Base-by-base conservation (phyloP, 1,140 invertebrate species). In the Diabrotica virgifera region DNA sequence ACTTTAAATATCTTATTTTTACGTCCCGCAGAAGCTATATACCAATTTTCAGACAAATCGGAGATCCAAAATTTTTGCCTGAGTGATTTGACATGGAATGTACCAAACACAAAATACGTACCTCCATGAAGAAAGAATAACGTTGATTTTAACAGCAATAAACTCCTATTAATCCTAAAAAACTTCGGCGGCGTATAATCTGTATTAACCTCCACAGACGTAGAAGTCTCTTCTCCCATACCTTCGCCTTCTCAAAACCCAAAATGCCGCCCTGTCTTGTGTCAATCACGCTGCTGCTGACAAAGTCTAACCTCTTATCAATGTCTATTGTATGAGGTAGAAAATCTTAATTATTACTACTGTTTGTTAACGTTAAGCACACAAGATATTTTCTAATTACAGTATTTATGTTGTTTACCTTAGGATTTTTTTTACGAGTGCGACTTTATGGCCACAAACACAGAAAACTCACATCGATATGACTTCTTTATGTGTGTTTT, bases 61-160 rank as follows among this genome's bases (percentile, higher is more conserved):
- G n/a, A n/a, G n/a, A n/a, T n/a, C n/a, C n/a, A n/a, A n/a, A n/a
- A n/a, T n/a, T n/a, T n/a, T n/a, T n/a, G n/a, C n/a, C n/a, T n/a
- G n/a, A n/a, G n/a, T n/a, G n/a, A n/a, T n/a, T n/a, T n/a, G n/a
- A n/a, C n/a, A n/a, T n/a, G n/a, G n/a, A n/a, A n/a, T n/a, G n/a
- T n/a, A n/a, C n/a, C n/a, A n/a, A n/a, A 24, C 24, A 24, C 24
- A 24, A 24, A 58, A 46, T 62, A 67, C 77, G 79, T 81, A 89
- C 87, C 87, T 80, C 90, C 90, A 76, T 90, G 91, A 83, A 90
- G 89, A 71, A 91, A 86, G 78, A 93, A 92, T 6, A 91, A 79
- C 51, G 89, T 89, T 67, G 91, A 82, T 84, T 93, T 92, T 65
- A 93, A 82, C 84, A 89, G 89, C 69, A 90, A 83, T 61, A 90